Base-by-base conservation (phyloP, 2,888 invertebrate species). In the Augochlorella aurata region DNA sequence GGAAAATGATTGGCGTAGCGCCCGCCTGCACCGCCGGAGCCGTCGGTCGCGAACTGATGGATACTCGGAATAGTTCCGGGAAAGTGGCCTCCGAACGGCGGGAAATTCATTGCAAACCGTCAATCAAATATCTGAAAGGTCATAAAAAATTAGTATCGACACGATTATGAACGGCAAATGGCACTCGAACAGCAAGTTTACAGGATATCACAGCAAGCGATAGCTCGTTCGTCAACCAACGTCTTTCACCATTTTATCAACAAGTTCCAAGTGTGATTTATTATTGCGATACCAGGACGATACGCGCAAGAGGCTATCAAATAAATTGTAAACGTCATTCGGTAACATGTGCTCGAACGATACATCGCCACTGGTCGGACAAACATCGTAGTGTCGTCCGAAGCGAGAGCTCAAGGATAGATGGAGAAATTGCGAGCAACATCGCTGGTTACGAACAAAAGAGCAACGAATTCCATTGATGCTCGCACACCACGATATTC, bases 71-170 rank as follows among this genome's bases (percentile, higher is more conserved):
- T 96, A 89, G 96, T 95, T 87, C 96, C 95, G 89, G 97, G 96
- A 93, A 96, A 97, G 94, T 96, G 97, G 90, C 96, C 96, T 90
- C 97, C 97, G 93, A 97, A 97, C 87, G 97, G 97, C 91, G 97
- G 96, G 94, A 97, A 97, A 95, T 97, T 97, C 97, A 97, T 97
- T 91, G 92, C 90, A 88, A 88, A 89, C 87, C 87, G 90, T 92
- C 91, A 93, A 90, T 93, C 89, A 89, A 87, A 90, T 91, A 93
- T 89, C 93, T 93, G 49, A 73, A 85, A 71, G 63, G 14, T 3
- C 52, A 38, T 66, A 63, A 52, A 47, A 16, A 61, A 68, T 63
- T 45, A 78, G 54, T 47, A 47, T 49, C 12, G 38, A 21, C 61
- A 52, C 49, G 24, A 74, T 67, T 16, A 16, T 24, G 18, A 16